Conservation (phyloP, 64 coral and sea anemone genomes). For the Porites lutea region DNA sequence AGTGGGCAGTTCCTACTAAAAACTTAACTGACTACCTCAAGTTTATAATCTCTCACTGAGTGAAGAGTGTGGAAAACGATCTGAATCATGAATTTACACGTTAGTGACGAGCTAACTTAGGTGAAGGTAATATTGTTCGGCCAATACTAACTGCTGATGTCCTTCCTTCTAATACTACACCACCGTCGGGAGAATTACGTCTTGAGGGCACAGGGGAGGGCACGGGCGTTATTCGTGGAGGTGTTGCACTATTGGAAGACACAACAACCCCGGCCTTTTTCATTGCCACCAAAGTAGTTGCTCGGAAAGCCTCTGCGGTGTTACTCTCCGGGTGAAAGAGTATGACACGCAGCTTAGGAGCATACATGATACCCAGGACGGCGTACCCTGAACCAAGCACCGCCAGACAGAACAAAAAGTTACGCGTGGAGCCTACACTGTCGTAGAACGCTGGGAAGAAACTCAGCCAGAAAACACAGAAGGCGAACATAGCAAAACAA, state of each 20-base stretch:
- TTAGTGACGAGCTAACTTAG: not conserved
- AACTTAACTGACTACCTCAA: no score
- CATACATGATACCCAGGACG: conserved; percentile 82
- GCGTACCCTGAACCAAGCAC: conserved; percentile 53
- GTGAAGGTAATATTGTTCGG: not conserved
- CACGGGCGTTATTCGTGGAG: conserved; percentile 17
- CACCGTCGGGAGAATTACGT: not conserved
- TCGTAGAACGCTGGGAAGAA: conserved; percentile 85
- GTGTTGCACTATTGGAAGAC: conserved; percentile 5
- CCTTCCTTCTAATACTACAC: not conserved
- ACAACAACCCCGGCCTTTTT: conserved; percentile 3
- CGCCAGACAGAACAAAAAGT: conserved; percentile 64
- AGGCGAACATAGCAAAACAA: conserved; percentile 96
- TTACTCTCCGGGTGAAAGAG: conserved; percentile 79
- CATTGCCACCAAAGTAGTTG: conserved; percentile 41
- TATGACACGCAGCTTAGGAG: conserved; percentile 88
- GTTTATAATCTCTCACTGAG: no score
- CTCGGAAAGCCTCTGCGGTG: conserved; percentile 78
- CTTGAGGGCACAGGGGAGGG: conserved; percentile 28
- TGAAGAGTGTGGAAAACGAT: no score
- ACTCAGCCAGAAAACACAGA: conserved; percentile 78
- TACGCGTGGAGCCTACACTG: conserved; percentile 62
- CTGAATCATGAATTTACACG: no score
- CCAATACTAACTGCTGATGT: conserved; percentile 23
- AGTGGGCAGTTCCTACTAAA: no score